These are phyloP conservation scores for Sycophila texana DNA, from an alignment of 2,888 invertebrate genomes.

Conservation along the genomic window DNA sequence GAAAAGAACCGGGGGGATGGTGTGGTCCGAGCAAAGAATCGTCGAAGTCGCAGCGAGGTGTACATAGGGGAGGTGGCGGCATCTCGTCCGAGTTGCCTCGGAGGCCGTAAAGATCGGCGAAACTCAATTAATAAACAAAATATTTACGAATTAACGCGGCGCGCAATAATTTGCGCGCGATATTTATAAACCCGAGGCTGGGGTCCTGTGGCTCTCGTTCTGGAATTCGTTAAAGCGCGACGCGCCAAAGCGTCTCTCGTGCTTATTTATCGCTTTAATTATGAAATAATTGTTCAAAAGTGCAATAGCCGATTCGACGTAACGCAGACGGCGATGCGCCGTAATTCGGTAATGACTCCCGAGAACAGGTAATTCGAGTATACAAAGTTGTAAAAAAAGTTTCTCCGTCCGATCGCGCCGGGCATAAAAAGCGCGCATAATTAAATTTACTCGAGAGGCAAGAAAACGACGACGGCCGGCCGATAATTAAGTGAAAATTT, in stretches of 20 bases:
- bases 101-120: constrained; percentile 48
- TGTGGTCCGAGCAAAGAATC: constrained; percentile 13
- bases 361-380: no score
- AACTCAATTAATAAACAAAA: constrained; percentile 51
- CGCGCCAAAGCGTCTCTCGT: no score
- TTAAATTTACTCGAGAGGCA: constrained; percentile 14
- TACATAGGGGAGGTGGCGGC: constrained; percentile 12
- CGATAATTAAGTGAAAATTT: constrained; percentile 53
- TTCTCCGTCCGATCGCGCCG: no score
- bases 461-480: constrained; percentile 3
- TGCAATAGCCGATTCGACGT: no score
- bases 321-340: no score
- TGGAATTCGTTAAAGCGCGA: background rate
- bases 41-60: constrained; percentile 6
- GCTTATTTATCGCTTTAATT: no score
- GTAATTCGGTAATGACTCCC: no score
- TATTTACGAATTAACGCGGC: constrained; percentile 46
- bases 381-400: no score
- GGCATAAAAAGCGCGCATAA: background rate
- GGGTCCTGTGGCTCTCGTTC: background rate
- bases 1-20: background rate
- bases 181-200: background rate
- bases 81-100: constrained; percentile 3
- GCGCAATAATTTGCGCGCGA: constrained; percentile 32
- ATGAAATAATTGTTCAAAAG: no score